phyloP scores from a whole-genome alignment of 2,797 vertebrate genomes.

The Gymnocypris eckloni region DNA sequence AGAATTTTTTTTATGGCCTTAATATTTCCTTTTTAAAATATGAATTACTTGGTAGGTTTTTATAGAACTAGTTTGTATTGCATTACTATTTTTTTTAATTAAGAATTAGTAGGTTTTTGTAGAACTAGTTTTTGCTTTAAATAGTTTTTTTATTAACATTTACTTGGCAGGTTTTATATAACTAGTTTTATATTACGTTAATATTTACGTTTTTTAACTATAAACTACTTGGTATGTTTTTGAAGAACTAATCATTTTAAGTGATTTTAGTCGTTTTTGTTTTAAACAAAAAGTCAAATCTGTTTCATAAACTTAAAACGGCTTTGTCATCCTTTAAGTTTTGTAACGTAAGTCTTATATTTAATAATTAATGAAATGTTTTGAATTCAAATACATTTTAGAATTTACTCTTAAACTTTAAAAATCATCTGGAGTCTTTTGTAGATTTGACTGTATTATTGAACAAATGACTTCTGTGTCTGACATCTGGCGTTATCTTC shows the following conservation, averaged over 20 bases:
- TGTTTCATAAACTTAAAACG: neutral
- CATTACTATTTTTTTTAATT: neutral
- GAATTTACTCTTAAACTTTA: neutral
- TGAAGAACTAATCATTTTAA: neutral
- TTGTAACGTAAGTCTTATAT: neutral
- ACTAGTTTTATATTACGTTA: slow-evolving; percentile 47
- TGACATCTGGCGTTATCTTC: neutral
- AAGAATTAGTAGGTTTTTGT: neutral
- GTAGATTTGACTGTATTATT: slow-evolving; percentile 55
- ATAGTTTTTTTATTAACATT: slow-evolving; percentile 37
- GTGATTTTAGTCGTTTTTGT: slow-evolving; percentile 11
- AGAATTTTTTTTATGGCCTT: too few relatives aligned
- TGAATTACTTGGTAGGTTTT: slow-evolving; percentile 5
- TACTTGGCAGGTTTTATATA: neutral
- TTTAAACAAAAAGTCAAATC: neutral
- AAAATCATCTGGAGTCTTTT: neutral
- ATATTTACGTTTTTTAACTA: neutral
- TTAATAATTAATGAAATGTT: neutral
- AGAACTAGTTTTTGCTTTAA: slow-evolving; percentile 12
- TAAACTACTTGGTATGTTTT: neutral
- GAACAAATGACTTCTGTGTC: slow-evolving; percentile 3
- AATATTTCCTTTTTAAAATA: too few relatives aligned
- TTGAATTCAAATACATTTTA: neutral
- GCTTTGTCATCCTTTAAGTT: neutral
- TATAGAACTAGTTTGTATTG: slow-evolving; percentile 48